Evolutionary conservation across 2,888 invertebrate genomes (phyloP).

Genomic region (Xylota sylvarum): DNA sequence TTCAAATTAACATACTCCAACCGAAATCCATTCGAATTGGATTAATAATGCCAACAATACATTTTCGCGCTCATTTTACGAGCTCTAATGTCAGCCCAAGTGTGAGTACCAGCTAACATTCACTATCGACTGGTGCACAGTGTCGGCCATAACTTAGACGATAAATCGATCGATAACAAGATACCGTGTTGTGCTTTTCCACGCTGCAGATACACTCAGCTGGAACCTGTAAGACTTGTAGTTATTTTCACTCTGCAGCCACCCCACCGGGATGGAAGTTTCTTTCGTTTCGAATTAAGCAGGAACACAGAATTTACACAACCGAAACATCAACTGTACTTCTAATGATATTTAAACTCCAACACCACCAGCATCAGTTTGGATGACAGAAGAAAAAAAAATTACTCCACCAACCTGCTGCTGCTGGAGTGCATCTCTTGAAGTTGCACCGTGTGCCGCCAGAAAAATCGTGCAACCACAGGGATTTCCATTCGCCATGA

Average conservation of each 20-base stretch:
- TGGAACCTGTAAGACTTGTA: slow-evolving; percentile 47
- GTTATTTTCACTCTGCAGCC: slow-evolving; percentile 32
- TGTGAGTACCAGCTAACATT: slow-evolving; percentile 47
- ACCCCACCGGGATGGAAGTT: slow-evolving; percentile 14
- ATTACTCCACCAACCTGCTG: slow-evolving; percentile 53
- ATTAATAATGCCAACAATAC: slow-evolving; percentile 72
- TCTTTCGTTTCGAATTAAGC: slow-evolving; percentile 19
- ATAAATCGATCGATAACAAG: slow-evolving; percentile 74
- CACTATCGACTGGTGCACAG: slow-evolving; percentile 1
- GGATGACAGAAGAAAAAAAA: slow-evolving; percentile 35
- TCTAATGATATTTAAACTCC: slow-evolving; percentile 62
- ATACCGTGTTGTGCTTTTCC: slow-evolving; percentile 50
- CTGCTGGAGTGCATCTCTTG: slow-evolving; percentile 30
- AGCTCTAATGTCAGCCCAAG: slow-evolving; percentile 62
- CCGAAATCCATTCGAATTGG: slow-evolving; percentile 69
- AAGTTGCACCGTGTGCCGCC: slow-evolving; percentile 27
- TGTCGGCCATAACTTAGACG: slow-evolving; percentile 61
- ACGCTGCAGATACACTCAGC: not conserved
- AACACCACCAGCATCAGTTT: slow-evolving; percentile 39
- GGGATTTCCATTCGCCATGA: slow-evolving; percentile 46
- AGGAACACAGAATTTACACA: slow-evolving; percentile 47
- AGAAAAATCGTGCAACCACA: slow-evolving; percentile 50
- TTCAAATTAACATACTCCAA: slow-evolving; percentile 68
- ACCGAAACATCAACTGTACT: slow-evolving; percentile 50
- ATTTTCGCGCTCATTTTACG: slow-evolving; percentile 67